Base-by-base conservation (phyloP, 1,140 invertebrate genomes). In the Drosophila paulistorum region DNA sequence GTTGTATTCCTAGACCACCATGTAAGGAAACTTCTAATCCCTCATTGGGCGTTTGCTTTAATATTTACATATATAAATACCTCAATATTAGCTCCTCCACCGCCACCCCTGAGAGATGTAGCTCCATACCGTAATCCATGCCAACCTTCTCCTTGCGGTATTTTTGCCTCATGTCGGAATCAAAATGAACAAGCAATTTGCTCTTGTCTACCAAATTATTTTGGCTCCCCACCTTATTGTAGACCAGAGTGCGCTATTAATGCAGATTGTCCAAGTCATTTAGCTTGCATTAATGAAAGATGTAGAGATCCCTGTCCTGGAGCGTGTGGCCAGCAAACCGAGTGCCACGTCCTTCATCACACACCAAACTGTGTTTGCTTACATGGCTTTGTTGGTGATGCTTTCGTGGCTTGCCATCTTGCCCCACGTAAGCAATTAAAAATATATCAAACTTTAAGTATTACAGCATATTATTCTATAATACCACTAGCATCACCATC, bases 301-400 rank as follows among this genome's bases (percentile, higher is more conserved):
- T 97, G 96, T 92, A 91, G 90, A 5, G 94, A 97, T 90, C 96
- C 96, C 6, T 97, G 96, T 78, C 92, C 94, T 42, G 95, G 95
- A 68, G 96, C 95, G 41, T 97, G 96, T 91, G 96, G 96, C 7
- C 94, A 95, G 58, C 96, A 96, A 92, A 96, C 97, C 13, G 94
- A 96, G 77, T 98, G 97, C 89, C 95, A 95, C 75, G 95, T 97
- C 1, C 94, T 96, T 7, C 96, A 96, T 83, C 97, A 98, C 83
- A 96, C 96, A 77, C 96, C 96, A 2, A 94, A 95, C 23, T 97
- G 97, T 80, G 95, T 95, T 11, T 97, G 97, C 91, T 93, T 94
- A 45, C 85, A 93, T 64, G 95, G 95, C 66, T 96, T 94, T 81
- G 94, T 95, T 10, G 97, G 96, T 23, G 96, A 97, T 94, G 96